A percentile compares a stretch with the other conserved stretches of the same genome.
These are phyloP conservation scores for Lithobius niger DNA, from an alignment of 1,140 invertebrate genomes.

Conservation along the genomic window DNA sequence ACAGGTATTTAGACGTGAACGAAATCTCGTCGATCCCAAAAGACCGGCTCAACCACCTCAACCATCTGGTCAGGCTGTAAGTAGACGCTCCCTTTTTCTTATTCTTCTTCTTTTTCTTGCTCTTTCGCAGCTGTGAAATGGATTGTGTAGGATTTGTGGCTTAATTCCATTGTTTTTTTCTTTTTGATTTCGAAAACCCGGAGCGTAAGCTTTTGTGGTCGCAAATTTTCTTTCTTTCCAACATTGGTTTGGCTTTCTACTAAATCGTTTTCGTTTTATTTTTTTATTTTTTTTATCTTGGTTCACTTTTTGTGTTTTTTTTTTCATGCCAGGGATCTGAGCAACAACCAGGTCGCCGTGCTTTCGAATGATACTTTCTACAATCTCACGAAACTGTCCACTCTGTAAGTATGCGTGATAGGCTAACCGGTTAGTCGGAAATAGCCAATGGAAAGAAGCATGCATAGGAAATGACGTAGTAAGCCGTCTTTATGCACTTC, in stretches of 20 bases:
- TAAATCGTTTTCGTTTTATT: conserved; percentile 7
- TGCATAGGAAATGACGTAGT: no score
- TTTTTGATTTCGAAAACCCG: no score
- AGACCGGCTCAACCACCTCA: conserved; percentile 70
- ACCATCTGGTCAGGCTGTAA: conserved; percentile 77
- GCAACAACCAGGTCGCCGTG: conserved; percentile 87
- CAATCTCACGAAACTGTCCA: conserved; percentile 77
- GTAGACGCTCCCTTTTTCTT: conserved; percentile 34
- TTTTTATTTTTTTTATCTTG: conserved; percentile 11
- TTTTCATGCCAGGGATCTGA: conserved; percentile 61
- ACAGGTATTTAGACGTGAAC: conserved; percentile 85
- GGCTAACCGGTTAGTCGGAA: no score
- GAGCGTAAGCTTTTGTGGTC: no score
- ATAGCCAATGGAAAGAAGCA: no score
- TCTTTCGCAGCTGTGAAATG: no score
- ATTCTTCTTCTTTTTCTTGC: not conserved
- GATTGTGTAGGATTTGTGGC: no score
- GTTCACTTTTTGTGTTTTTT: conserved; percentile 2
- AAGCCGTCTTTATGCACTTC: no score
- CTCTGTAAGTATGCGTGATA: conserved; percentile 79
- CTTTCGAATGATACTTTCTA: conserved; percentile 83
- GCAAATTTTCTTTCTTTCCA: no score
- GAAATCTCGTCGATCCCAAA: conserved; percentile 74
- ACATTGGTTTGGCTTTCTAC: no score
- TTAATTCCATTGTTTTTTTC: no score